Evolutionary conservation across 2,888 invertebrate species (phyloP), one percentile per base, ranked within the genome.

Genomic region (Steinernema carpocapsae): DNA sequence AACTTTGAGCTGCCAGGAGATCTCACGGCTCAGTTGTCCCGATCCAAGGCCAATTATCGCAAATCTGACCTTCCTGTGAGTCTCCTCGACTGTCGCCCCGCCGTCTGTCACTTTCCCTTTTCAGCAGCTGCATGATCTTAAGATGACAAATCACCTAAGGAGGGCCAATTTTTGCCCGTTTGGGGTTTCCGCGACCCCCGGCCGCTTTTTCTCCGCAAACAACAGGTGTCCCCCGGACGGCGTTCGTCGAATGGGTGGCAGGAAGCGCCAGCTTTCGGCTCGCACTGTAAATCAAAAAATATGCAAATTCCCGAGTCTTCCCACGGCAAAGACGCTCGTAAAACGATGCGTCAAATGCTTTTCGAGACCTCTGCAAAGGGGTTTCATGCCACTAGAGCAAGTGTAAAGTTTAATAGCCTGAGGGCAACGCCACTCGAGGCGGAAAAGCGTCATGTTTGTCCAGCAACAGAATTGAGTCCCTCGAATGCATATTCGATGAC

Each of bases 61-160:
- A 14, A 22, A 24, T 56, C 26, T 56, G 64, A 64, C 64, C 64
- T 64, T 64, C 32, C 26, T 29, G 64, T 24, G 52, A 37, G 37
- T 19, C 48, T 48, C 64, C 64, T 32, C 26, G 64, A 64, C 64
- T 64, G 64, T 64, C 64, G 64, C 64, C 64, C 17, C 64, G n/a
- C 64, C 64, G 64, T 64, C 64, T 64, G 64, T 64, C 64, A 64
- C 64, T 64, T 64, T 64, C 64, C 32, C 56, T 56, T 56, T 32
- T 32, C 37, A 37, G 29, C 64, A 64, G 64, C 64, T 64, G 64
- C 17, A 32, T 22, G 56, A 56, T 22, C 56, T 56, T 56, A 19
- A 12, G 24, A 29, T 64, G 64, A 32, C 64, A 64, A 26, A 26
- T 26, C 32, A 29, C 64, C 32, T 17, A 17, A 17, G n/a, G 14